A percentile compares a stretch with the other conserved stretches of the same genome.
Conservation (phyloP, 2,888 invertebrate species). For the Coelinius sp. region DNA sequence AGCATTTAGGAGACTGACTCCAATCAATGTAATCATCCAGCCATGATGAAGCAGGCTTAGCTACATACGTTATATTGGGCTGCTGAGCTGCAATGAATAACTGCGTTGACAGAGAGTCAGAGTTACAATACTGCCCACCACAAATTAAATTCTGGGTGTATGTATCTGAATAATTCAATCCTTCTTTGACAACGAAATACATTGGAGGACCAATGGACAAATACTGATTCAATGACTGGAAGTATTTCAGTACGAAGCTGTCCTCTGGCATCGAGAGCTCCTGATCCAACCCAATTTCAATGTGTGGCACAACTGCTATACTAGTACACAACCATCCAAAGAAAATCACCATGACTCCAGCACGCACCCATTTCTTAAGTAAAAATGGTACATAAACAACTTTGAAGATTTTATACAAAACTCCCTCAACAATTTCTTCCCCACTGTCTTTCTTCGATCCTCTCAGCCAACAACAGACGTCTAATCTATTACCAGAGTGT, state of each 20-base stretch:
- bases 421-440: slow-evolving; percentile 77
- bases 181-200: slow-evolving; percentile 90
- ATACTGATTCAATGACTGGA: slow-evolving; percentile 85
- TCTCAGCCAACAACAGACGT: slow-evolving; percentile 86
- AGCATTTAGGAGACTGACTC: slow-evolving; percentile 78
- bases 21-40: slow-evolving; percentile 97
- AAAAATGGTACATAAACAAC: slow-evolving; percentile 88
- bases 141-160: slow-evolving; percentile 87
- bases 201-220: slow-evolving; percentile 94
- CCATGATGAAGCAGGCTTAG: slow-evolving; percentile 93
- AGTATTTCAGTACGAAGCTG: slow-evolving; percentile 95
- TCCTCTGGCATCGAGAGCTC: slow-evolving; percentile 98
- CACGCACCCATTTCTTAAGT: slow-evolving; percentile 82
- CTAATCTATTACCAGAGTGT: slow-evolving; percentile 81
- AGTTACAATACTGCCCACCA: slow-evolving; percentile 82
- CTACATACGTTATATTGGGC: slow-evolving; percentile 80
- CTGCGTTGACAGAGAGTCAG: slow-evolving; percentile 84
- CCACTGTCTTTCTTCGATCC: slow-evolving; percentile 78
- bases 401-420: slow-evolving; percentile 89
- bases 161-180: slow-evolving; percentile 79
- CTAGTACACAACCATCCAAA: slow-evolving; percentile 93
- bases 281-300: slow-evolving; percentile 96
- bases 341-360: slow-evolving; percentile 86
- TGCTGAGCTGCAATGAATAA: slow-evolving; percentile 72
- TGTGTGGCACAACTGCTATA: slow-evolving; percentile 88